Evolutionary conservation across 2,888 invertebrate species (phyloP).

Genomic region (Tryphoninae sp.): DNA sequence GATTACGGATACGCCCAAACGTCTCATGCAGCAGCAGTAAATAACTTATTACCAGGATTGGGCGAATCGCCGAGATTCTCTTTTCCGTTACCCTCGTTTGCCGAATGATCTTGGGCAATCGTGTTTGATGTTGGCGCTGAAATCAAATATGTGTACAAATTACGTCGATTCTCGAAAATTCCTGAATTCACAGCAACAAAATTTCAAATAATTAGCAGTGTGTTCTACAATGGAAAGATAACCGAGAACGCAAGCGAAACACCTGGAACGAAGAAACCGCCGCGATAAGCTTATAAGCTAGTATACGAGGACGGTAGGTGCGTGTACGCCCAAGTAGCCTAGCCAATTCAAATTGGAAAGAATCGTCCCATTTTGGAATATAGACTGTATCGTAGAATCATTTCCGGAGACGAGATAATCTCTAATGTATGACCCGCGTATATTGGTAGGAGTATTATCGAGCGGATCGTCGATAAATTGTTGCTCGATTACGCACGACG

Average conservation of each 20-base stretch:
- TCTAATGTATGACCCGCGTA: too few relatives aligned
- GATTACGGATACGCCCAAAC: not conserved
- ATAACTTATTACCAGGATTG: slow-evolving; percentile 49
- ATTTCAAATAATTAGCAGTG: too few relatives aligned
- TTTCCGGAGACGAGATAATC: too few relatives aligned
- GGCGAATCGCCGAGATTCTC: slow-evolving; percentile 32
- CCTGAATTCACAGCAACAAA: too few relatives aligned
- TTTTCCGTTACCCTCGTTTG: slow-evolving; percentile 28
- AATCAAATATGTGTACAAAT: not conserved
- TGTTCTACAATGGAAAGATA: too few relatives aligned
- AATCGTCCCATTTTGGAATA: too few relatives aligned
- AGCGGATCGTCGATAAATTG: slow-evolving; percentile 1
- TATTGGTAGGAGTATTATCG: not conserved
- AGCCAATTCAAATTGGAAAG: too few relatives aligned
- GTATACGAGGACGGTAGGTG: too few relatives aligned
- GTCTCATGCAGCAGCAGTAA: not conserved
- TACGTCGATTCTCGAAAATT: not conserved
- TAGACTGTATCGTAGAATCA: too few relatives aligned
- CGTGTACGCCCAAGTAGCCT: too few relatives aligned
- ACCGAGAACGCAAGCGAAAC: not conserved
- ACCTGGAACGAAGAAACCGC: not conserved
- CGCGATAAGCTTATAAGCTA: too few relatives aligned
- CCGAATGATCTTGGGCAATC: slow-evolving; percentile 23
- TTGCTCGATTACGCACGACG: not conserved
- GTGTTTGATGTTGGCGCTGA: slow-evolving; percentile 50